Conservation (phyloP, 2,888 invertebrate genomes). For the Beris chalybata region DNA sequence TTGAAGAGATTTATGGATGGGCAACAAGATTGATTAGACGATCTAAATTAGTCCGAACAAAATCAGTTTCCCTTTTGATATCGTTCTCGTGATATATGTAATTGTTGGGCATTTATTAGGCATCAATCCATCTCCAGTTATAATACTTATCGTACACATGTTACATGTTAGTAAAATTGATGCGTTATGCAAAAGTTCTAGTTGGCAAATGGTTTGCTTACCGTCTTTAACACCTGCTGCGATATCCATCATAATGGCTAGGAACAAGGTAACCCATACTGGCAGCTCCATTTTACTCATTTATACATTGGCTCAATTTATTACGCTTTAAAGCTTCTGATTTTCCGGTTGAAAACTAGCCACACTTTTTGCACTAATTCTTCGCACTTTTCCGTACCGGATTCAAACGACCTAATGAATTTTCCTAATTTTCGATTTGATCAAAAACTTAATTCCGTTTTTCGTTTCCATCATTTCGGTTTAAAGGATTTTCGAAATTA, state of each 20-base stretch:
- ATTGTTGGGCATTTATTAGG: constrained; percentile 18
- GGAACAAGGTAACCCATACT: constrained; percentile 43
- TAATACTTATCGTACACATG: no score
- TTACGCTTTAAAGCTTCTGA: no score
- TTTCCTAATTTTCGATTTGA: no score
- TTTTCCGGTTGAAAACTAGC: no score
- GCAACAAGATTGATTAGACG: constrained; percentile 31
- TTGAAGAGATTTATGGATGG: not conserved
- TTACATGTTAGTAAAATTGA: no score
- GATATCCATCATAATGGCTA: constrained; percentile 44
- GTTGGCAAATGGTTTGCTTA: constrained; percentile 36
- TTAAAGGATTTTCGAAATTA: no score
- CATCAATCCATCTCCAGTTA: not conserved
- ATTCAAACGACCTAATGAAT: no score
- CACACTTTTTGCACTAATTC: no score
- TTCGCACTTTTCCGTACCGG: no score
- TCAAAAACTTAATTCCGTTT: no score
- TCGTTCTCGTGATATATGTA: constrained; percentile 19
- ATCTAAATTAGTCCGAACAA: constrained; percentile 22
- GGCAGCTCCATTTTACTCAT: constrained; percentile 43
- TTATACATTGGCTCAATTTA: constrained; percentile 24
- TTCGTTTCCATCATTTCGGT: no score
- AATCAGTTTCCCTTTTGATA: constrained; percentile 20
- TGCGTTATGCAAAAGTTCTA: not conserved
- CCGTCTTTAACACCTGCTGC: constrained; percentile 45